Evolutionary conservation across 2,888 invertebrate genomes (phyloP), one percentile per base, ranked within the genome.

Genomic region (Pyrocoelia pectoralis): DNA sequence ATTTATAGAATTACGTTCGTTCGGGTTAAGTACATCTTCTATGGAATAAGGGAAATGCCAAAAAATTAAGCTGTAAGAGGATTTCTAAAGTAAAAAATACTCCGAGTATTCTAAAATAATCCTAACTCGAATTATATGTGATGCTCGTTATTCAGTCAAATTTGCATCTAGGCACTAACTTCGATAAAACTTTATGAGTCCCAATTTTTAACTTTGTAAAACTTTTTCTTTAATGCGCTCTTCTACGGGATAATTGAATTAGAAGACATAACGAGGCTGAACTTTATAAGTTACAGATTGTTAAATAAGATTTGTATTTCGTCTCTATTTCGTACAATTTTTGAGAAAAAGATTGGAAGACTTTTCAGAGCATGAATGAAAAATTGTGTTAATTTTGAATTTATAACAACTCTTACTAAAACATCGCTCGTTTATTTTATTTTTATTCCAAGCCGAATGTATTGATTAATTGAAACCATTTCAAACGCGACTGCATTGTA

Each of bases 191-290:
- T 43, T 43, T 43, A 43, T 13, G 41, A 15, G 41, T 43, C 41
- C 6, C 12, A 12, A 43, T 43, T 43, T 43, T 43, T 43, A 43
- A 43, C 41, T 43, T 43, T 43, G 15, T 2, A 43, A 15, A 13
- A 43, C 14, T 43, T 43, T 43, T 43, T 43, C 33, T 43, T 43
- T 43, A 43, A 43, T 43, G 41, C 41, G n/a, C 41, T 43, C 13
- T 43, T 43, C 41, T 9, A 6, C 3, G 12, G 12, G 13, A 15
- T 43, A 43, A 43, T 43, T 43, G 41, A 43, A 43, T 43, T 43
- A 43, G 41, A 15, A 43, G 15, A 43, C 13, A 43, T 43, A 43
- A 43, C 13, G 41, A 9, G 41, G 13, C 41, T 43, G 12, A 43
- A 43, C 14, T 43, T 43, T 43, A 13, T 43, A 43, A 43, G 14